phyloP scores from a whole-genome alignment of 92 coral and sea anemone genomes.

The Montipora capitata region DNA sequence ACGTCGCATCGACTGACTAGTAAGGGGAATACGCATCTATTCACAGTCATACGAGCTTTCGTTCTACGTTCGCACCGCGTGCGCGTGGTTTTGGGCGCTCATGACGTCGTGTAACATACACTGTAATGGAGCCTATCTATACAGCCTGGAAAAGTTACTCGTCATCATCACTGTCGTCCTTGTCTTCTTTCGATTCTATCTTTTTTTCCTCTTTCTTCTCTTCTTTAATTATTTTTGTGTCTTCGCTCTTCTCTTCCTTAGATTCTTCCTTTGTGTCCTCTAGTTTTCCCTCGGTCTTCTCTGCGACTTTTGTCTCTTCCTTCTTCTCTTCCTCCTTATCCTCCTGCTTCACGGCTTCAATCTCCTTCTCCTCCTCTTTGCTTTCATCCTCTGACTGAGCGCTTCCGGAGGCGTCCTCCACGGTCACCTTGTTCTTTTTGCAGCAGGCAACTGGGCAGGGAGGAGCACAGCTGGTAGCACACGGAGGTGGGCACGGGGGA shows the following conservation, averaged over 20 bases:
- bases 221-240: background rate
- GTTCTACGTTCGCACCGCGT: constrained; percentile 15
- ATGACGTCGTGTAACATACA: constrained; percentile 58
- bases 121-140: constrained; percentile 57
- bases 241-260: constrained; percentile 30
- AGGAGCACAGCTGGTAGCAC: constrained; percentile 81
- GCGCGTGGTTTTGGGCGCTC: constrained; percentile 55
- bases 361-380: constrained; percentile 28
- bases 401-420: constrained; percentile 21
- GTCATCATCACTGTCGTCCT: constrained; percentile 36
- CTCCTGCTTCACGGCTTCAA: constrained; percentile 40
- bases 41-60: constrained; percentile 50
- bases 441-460: constrained; percentile 88
- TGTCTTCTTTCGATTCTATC: constrained; percentile 10
- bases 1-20: constrained; percentile 15
- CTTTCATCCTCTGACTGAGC: constrained; percentile 15
- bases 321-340: constrained; percentile 13
- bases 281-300: constrained; percentile 31
- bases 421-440: constrained; percentile 91
- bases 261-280: constrained; percentile 28
- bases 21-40: constrained; percentile 23
- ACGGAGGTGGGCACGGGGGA: constrained; percentile 75
- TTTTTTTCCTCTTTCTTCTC: constrained; percentile 27
- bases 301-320: constrained; percentile 7
- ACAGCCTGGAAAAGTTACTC: constrained; percentile 39